Conservation (phyloP, 2,113 vertebrate species). For the Microcebus murinus region DNA sequence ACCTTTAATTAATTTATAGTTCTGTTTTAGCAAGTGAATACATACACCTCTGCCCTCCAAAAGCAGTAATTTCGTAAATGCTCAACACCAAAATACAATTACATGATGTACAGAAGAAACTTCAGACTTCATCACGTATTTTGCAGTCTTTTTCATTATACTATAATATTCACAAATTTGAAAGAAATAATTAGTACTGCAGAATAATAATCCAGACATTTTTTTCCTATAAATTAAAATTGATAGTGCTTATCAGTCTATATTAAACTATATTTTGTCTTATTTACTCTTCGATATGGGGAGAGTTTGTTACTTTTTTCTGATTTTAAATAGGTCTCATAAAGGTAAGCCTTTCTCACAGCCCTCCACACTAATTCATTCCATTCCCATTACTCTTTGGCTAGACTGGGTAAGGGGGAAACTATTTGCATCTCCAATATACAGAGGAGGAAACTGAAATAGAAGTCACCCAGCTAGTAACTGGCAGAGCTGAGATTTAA, state of each 20-base stretch:
- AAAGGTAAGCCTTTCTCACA: background rate
- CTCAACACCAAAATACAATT: background rate
- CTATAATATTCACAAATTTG: background rate
- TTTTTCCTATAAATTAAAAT: background rate
- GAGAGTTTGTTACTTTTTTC: background rate
- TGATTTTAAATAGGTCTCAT: background rate
- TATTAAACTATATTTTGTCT: background rate
- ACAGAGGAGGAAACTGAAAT: background rate
- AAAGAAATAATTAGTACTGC: background rate
- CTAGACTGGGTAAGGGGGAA: background rate
- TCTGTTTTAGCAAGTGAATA: background rate
- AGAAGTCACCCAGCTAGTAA: background rate
- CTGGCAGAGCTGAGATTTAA: background rate
- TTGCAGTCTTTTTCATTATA: background rate
- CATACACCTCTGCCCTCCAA: fast-evolving
- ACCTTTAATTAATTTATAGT: background rate
- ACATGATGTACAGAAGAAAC: background rate
- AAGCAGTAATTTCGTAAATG: fast-evolving
- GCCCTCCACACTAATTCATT: fast-evolving
- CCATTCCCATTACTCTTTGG: background rate
- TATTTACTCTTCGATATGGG: background rate
- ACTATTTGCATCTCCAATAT: background rate
- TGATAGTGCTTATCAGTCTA: background rate
- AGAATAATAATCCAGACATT: background rate
- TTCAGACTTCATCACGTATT: background rate